Evolutionary conservation across 1,140 invertebrate species (phyloP).

Genomic region (Triops cancriformis): DNA sequence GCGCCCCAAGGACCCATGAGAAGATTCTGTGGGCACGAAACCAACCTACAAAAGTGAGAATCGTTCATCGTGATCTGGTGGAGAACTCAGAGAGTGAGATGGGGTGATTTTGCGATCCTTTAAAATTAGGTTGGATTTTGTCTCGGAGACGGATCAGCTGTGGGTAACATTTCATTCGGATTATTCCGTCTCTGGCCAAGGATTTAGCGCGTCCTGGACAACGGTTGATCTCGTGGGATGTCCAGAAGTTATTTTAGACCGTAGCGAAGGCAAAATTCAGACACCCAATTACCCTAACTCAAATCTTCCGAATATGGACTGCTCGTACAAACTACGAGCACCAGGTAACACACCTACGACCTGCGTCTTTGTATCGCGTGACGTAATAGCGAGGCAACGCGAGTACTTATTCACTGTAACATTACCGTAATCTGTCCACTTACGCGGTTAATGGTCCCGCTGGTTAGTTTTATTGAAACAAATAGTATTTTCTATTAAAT

Average conservation of each 20-base stretch:
- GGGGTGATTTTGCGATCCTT: slow-evolving; percentile 8
- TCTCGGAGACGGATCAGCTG: slow-evolving; percentile 50
- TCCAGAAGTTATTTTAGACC: slow-evolving; percentile 38
- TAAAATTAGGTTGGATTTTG: slow-evolving; percentile 46
- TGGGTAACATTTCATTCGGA: slow-evolving; percentile 59
- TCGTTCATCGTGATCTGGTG: slow-evolving; percentile 34
- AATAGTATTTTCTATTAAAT: no score
- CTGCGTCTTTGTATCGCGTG: no score
- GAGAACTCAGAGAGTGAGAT: slow-evolving; percentile 24
- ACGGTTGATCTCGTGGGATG: slow-evolving; percentile 58
- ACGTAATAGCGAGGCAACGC: no score
- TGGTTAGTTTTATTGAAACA: no score
- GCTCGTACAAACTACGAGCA: slow-evolving; percentile 54
- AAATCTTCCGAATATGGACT: slow-evolving; percentile 55
- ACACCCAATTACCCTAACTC: slow-evolving; percentile 61
- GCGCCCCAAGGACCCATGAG: slow-evolving; percentile 30
- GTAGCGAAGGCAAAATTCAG: slow-evolving; percentile 36
- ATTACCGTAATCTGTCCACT: no score
- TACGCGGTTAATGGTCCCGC: no score
- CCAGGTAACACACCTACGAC: slow-evolving; percentile 39
- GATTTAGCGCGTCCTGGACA: slow-evolving; percentile 55
- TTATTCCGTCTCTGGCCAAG: slow-evolving; percentile 54
- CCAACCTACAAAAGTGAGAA: slow-evolving; percentile 33
- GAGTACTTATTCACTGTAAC: no score
- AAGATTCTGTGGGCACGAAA: slow-evolving; percentile 33